These are phyloP conservation scores for Buceros bicornis DNA, from an alignment of 2,797 vertebrate genomes.

Conservation along the genomic window DNA sequence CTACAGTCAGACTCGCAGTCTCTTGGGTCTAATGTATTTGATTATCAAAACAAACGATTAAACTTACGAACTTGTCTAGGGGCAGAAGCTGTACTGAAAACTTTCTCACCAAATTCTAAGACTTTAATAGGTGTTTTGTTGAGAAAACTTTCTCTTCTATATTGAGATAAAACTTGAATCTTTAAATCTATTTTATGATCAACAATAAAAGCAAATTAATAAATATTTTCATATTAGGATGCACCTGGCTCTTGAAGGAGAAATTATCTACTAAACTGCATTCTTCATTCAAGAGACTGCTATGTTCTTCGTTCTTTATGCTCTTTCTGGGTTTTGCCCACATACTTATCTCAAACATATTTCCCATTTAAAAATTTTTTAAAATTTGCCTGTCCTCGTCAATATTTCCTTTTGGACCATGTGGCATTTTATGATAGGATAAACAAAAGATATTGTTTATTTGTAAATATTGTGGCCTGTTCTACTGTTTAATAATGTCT, in stretches of 20 bases:
- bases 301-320: background rate
- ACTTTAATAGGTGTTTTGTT: background rate
- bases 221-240: background rate
- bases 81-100: background rate
- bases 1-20: background rate
- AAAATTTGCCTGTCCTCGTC: background rate
- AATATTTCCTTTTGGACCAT: background rate
- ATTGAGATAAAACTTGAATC: background rate
- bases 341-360: background rate
- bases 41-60: background rate
- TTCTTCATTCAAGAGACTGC: background rate
- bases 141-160: background rate
- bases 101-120: background rate
- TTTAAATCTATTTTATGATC: background rate
- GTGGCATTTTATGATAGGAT: background rate
- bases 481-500: background rate
- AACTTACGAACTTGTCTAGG: background rate
- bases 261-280: background rate
- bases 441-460: background rate
- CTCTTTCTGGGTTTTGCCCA: background rate
- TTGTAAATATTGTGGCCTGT: background rate
- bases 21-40: background rate
- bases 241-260: rapidly evolving
- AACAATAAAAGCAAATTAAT: background rate
- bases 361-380: background rate